These are phyloP conservation scores for Chroicocephalus ridibundus DNA, from an alignment of 2,113 vertebrate genomes.

Conservation along the genomic window DNA sequence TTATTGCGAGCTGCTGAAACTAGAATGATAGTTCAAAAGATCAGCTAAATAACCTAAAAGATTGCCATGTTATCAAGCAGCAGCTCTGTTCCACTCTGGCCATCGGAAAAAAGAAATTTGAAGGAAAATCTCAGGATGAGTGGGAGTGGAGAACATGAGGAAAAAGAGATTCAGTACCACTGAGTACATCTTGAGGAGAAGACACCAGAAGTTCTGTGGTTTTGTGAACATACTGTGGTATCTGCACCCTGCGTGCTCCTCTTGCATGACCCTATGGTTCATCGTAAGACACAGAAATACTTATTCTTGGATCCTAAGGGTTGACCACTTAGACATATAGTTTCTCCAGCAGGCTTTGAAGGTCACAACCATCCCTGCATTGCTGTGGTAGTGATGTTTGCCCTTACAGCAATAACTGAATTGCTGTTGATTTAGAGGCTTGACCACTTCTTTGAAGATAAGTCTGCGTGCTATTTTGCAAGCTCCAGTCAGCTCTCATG, in stretches of 20 bases:
- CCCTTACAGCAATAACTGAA: background rate
- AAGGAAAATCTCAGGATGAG: background rate
- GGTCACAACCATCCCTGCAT: background rate
- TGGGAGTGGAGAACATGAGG: background rate
- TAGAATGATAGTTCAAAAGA: background rate
- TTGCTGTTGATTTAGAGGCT: background rate
- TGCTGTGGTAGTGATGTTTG: background rate
- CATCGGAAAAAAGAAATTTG: background rate
- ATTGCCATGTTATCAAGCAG: background rate
- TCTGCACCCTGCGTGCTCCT: background rate
- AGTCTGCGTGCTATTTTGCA: background rate
- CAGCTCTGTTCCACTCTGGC: background rate
- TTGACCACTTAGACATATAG: background rate
- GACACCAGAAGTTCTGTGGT: background rate
- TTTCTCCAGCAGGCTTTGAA: background rate
- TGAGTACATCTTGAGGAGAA: background rate
- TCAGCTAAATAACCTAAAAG: background rate
- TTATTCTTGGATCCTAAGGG: background rate
- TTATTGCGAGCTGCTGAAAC: background rate
- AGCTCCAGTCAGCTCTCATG: background rate
- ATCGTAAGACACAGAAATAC: background rate
- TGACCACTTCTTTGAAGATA: background rate
- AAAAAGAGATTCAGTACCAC: background rate
- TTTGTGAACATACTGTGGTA: background rate
- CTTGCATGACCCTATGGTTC: background rate